Conservation (phyloP, 2,113 vertebrate genomes). For the human (Homo sapiens) region DNA sequence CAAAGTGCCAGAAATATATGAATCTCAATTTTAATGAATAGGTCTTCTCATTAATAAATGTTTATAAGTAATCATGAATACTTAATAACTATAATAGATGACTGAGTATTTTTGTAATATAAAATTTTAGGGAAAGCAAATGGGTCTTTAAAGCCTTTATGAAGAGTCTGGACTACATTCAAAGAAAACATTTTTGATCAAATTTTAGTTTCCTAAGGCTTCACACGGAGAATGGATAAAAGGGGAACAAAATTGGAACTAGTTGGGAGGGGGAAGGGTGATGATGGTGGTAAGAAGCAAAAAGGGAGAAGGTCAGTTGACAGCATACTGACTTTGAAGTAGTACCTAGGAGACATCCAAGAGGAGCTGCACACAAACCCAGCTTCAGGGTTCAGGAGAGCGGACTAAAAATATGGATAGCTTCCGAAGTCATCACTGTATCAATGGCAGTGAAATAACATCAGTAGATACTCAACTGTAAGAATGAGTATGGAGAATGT, state of each 20-base stretch:
- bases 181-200: background rate
- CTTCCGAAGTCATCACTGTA: background rate
- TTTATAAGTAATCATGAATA: conserved; percentile 42
- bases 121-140: background rate
- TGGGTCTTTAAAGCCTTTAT: background rate
- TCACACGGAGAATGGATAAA: background rate
- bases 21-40: conserved; percentile 34
- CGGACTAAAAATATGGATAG: background rate
- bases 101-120: background rate
- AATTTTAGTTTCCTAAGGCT: conserved; percentile 11
- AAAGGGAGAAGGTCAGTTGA: background rate
- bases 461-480: background rate
- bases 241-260: background rate
- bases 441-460: background rate
- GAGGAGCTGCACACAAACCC: background rate
- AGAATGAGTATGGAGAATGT: background rate
- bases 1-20: background rate
- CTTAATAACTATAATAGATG: background rate
- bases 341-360: background rate
- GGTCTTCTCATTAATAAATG: background rate
- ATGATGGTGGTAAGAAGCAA: background rate
- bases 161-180: background rate
- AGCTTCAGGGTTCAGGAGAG: background rate
- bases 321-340: background rate
- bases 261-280: background rate